These are phyloP conservation scores for Esperia sulphurella DNA, from an alignment of 2,888 invertebrate species.

Conservation along the genomic window DNA sequence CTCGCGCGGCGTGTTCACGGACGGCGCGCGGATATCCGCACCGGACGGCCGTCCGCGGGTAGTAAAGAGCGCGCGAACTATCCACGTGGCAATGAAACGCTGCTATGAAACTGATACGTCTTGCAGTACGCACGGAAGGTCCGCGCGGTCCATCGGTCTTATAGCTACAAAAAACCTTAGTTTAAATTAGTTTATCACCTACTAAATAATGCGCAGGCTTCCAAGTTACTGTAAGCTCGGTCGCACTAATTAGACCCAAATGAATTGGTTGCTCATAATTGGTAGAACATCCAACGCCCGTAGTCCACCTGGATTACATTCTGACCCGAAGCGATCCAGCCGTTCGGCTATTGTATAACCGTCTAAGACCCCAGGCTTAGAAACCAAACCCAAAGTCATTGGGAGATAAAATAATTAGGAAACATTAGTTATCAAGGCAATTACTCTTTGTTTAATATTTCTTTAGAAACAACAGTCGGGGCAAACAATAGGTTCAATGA, in stretches of 20 bases:
- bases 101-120: too few relatives aligned
- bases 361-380: neutral
- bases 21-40: too few relatives aligned
- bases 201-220: slow-evolving; percentile 3
- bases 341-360: neutral
- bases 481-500: neutral
- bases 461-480: neutral
- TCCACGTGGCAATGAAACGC: too few relatives aligned
- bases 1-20: too few relatives aligned
- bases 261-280: slow-evolving; percentile 5
- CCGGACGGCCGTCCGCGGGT: too few relatives aligned
- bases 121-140: too few relatives aligned
- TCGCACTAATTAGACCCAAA: slow-evolving; percentile 5
- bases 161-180: too few relatives aligned
- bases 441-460: slow-evolving; percentile 2
- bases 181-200: too few relatives aligned
- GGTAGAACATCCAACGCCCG: slow-evolving; percentile 1
- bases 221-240: slow-evolving; percentile 18
- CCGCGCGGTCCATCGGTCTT: too few relatives aligned
- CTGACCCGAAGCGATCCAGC: slow-evolving; percentile 1
- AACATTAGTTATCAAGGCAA: neutral
- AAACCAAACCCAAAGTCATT: neutral
- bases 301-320: slow-evolving; percentile 9
- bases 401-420: slow-evolving; percentile 6
- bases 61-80: too few relatives aligned